These are phyloP conservation scores for Anneissia japonica DNA, from an alignment of 35 echinoderm and acorn worm genomes.

Conservation along the genomic window DNA sequence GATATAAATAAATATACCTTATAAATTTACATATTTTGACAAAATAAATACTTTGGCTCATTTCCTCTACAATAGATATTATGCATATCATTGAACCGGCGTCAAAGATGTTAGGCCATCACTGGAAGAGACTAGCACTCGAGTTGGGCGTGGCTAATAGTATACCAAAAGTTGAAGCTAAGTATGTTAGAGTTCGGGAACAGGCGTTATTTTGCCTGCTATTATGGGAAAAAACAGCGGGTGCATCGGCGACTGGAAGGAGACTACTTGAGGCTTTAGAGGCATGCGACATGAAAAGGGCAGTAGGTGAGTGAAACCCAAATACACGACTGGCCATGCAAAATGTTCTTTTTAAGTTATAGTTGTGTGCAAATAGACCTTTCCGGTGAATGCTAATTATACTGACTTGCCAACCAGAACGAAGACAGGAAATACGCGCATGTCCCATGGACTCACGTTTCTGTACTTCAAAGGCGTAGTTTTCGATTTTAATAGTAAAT, in stretches of 20 bases:
- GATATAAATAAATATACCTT: too few species aligned
- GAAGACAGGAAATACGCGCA: too few species aligned
- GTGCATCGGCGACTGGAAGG: slow-evolving; percentile 77
- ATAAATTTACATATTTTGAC: too few species aligned
- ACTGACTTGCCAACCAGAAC: too few species aligned
- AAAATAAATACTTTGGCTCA: too few species aligned
- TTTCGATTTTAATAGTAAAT: too few species aligned
- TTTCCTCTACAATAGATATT: slow-evolving; percentile 32
- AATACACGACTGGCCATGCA: too few species aligned
- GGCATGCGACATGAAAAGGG: slow-evolving; percentile 65
- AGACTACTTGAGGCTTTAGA: slow-evolving; percentile 72
- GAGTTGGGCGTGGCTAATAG: slow-evolving; percentile 65
- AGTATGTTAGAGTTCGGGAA: slow-evolving; percentile 68
- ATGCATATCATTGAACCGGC: slow-evolving; percentile 78
- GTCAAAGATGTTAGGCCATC: slow-evolving; percentile 72
- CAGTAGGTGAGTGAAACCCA: slow-evolving; percentile 27
- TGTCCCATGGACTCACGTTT: too few species aligned
- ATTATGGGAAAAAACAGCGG: slow-evolving; percentile 87
- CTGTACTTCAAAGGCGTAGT: too few species aligned
- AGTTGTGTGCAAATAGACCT: too few species aligned
- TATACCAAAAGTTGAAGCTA: slow-evolving; percentile 68
- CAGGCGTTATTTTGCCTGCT: slow-evolving; percentile 76
- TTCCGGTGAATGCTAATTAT: too few species aligned
- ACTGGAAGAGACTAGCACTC: slow-evolving; percentile 77
- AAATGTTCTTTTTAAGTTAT: too few species aligned